Base-by-base conservation (phyloP, 2,888 invertebrate genomes). In the Eubasilissa splendida region DNA sequence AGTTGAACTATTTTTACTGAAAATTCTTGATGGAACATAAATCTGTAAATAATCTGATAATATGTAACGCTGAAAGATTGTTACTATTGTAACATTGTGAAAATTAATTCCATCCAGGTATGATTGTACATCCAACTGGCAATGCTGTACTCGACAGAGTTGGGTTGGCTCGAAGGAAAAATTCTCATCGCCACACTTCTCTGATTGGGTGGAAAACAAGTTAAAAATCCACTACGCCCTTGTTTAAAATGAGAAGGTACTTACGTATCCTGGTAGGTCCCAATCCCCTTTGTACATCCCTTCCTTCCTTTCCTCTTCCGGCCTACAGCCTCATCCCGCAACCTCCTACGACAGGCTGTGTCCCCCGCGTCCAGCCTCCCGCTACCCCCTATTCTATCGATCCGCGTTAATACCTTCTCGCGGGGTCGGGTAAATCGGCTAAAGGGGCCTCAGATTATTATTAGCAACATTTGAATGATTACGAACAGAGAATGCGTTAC, bases 331-430 rank as follows among this genome's bases (percentile, higher is more conserved):
- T 54, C 42, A 9, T 60, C 3, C 74, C 52, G 66, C 66, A 56
- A 52, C 76, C 75, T 66, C 58, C 42, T 54, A 31, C 22, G n/a
- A 33, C 76, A 42, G 50, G 42, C 42, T 42, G 53, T 22, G 58
- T 53, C 71, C 54, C 50, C 70, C 73, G 53, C 59, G 31, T 52
- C 33, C 79, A 54, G 31, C 54, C 50, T 22, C 7, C 65, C 54
- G 14, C 74, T 63, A 68, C 10, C 53, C 70, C 31, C 52, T 65
- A n/a, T 42, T 33, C 52, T 56, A 76, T 76, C 76, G 76, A 76
- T 76, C 75, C 52, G 65, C 14, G 58, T 53, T 42, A 60, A 63
- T 76, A 53, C 22, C 53, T 71, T n/a, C 53, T 31, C 76, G 63
- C 53, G 31, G 50, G 52, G 63, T 12, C 11, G 63, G 33, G 63